Base-by-base conservation (phyloP, 2,113 vertebrate species). In the Megaptera novaeangliae region DNA sequence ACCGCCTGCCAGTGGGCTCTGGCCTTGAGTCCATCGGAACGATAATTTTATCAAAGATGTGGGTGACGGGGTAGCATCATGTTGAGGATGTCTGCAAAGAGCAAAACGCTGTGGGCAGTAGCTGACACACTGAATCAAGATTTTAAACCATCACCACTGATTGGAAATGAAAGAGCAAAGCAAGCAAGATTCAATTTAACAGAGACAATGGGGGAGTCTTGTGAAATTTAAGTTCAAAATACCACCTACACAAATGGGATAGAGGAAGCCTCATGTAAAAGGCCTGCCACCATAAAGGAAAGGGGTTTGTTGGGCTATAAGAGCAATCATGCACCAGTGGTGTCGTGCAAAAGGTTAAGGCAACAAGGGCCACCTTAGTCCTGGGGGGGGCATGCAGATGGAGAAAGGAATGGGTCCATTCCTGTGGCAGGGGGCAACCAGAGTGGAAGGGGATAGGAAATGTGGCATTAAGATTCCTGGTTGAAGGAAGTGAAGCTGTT, bases 111-210 rank as follows among this genome's bases (percentile, higher is more conserved):
- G 88, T 88, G 95, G 93, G 95, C 96, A 93, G 74, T 64, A 89
- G 78, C 91, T 97, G 96, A 97, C 97, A 98, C 82, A 89, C 0
- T 93, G 82, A 93, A 97, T 98, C 82, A 97, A 96, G 94, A 96
- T 91, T 97, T 96, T 88, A 95, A 98, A 84, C 21, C 81, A 95
- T 97, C 88, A 86, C n/a, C 39, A 82, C 88, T 96, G 94, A 97
- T 93, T 97, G 55, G 85, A 96, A 96, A 94, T 96, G 96, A 97
- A 98, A 97, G 95, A 95, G 93, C 80, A 95, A 95, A 96, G 91
- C 95, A 92, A 97, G 95, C 85, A 96, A 96, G 63, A 97, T 96
- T 96, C 85, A 93, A 80, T 96, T 97, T 92, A 96, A 95, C 91
- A 95, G 88, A 97, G 66, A 98, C 88, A 96, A 97, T 64, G 34